Conservation (phyloP, 2,113 vertebrate genomes). For the Ceuthmochares aereus region DNA sequence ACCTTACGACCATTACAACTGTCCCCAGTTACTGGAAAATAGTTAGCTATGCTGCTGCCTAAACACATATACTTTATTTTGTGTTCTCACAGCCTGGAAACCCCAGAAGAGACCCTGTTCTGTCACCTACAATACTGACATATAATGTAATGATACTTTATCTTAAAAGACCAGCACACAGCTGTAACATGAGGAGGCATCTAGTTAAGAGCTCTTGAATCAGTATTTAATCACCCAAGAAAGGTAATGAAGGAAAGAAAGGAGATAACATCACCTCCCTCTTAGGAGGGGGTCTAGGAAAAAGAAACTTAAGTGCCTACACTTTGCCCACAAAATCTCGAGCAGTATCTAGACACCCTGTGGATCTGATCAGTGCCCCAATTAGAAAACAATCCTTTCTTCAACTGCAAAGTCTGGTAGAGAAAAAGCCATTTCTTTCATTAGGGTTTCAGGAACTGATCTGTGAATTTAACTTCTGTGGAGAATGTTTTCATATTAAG, state of each 20-base stretch:
- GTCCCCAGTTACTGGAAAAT: neutral
- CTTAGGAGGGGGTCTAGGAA: neutral
- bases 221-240: constrained; percentile 1
- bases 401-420: neutral
- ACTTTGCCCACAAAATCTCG: neutral
- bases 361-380: neutral
- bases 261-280: neutral
- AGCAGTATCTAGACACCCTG: neutral
- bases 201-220: constrained; percentile 4
- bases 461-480: no score
- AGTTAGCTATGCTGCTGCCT: neutral
- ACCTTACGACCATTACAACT: neutral
- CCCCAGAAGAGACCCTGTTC: neutral
- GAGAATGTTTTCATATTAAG: no score
- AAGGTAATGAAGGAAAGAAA: neutral
- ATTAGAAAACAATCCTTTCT: neutral
- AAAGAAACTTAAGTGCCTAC: neutral
- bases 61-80: neutral
- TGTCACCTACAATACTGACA: neutral
- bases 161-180: neutral
- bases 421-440: neutral
- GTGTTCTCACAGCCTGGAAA: neutral
- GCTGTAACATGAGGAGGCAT: neutral
- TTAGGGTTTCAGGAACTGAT: neutral
- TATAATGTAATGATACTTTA: neutral